Base-by-base conservation (phyloP, 2,888 invertebrate species). In the Baronia brevicornis region DNA sequence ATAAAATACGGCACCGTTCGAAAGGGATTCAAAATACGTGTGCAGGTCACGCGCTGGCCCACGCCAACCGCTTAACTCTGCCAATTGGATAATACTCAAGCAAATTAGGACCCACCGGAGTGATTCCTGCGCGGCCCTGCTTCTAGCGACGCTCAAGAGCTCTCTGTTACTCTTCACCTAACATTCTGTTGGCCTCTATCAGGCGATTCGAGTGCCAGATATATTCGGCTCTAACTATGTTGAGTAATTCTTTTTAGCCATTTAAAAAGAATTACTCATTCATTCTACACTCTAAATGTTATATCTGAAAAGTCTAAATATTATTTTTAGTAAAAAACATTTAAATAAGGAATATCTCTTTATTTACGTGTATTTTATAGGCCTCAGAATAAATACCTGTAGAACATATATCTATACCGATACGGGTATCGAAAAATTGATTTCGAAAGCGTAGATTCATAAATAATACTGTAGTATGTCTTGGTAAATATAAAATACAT, bases 81-180 rank as follows among this genome's bases (percentile, higher is more conserved):
- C 50, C 70, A 77, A 77, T 75, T 77, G 77, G 67, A 74, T 77
- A 77, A 77, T 77, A 58, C 46, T 28, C 54, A 59, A 51, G 56
- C 71, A 69, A 75, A 79, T 80, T 80, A 79, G 70, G 77, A 70
- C 70, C 78, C 73, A 74, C 75, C 74, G 62, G 67, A 59, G 63
- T 57, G 64, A 58, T 69, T 72, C 68, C 77, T 72, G 64, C 35
- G 26, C 64, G 61, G 54, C 41, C 38, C 38, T 36, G 38, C 48
- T 58, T 52, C 58, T 56, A 54, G 48, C 53, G 44, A 48, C 55
- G 48, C 54, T 75, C 65, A 64, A 80, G 80, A 64, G 68, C 74
- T 64, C 73, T 77, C 61, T 45, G 27, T 27, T 8, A 50, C 55
- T 61, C 60, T 52, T 54, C 53, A 52, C 36, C 43, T 44, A 44